Evolutionary conservation across 2,888 invertebrate species (phyloP).

Genomic region (Dolomedes plantarius): DNA sequence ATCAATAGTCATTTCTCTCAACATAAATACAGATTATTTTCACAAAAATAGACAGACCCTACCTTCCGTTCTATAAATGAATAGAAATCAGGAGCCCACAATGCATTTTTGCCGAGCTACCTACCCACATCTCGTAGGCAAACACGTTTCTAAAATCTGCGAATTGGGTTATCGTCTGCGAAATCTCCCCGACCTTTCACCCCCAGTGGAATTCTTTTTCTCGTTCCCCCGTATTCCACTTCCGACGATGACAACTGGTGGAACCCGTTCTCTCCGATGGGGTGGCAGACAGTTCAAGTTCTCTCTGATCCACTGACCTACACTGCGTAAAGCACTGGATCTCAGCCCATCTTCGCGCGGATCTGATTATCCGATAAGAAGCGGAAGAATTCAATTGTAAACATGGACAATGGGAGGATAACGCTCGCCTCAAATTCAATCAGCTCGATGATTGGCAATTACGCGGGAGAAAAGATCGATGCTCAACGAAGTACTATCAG

Average conservation of each 20-base stretch:
- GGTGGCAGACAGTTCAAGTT: slow-evolving; percentile 20
- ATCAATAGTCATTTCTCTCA: no score
- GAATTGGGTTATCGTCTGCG: not conserved
- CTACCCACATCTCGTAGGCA: not conserved
- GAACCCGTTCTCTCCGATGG: slow-evolving; percentile 12
- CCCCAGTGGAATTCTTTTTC: not conserved
- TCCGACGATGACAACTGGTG: not conserved
- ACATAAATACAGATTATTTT: no score
- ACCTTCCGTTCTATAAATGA: no score
- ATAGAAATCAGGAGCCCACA: no score
- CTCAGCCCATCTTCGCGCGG: not conserved
- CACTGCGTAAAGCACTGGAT: not conserved
- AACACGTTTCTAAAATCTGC: not conserved
- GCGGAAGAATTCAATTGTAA: not conserved
- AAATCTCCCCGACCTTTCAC: not conserved
- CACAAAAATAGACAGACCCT: no score
- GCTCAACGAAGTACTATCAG: no score
- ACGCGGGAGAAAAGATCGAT: no score
- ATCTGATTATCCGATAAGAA: not conserved
- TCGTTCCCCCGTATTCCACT: not conserved
- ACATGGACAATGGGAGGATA: no score
- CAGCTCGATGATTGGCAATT: no score
- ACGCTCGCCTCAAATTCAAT: no score
- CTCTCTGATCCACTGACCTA: slow-evolving; percentile 28
- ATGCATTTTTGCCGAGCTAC: no score